Percentiles rank a stretch among this genome's conserved stretches.
phyloP scores from a whole-genome alignment of 2,888 invertebrate species.

The Pachymerium ferrugineum region DNA sequence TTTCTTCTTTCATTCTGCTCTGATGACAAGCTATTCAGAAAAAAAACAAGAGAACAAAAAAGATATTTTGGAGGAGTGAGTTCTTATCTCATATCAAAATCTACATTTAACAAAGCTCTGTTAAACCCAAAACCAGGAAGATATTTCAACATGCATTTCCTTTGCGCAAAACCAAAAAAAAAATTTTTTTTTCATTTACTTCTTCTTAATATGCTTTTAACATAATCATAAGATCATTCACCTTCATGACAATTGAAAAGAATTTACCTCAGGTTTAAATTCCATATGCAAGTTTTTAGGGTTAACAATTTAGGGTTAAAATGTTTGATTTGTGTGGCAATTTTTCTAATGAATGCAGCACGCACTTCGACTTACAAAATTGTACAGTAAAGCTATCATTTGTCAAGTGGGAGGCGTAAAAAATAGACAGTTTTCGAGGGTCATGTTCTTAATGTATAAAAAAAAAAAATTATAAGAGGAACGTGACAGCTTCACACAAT shows the following conservation, averaged over 20 bases:
- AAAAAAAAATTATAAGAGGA: not conserved
- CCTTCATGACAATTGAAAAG: not conserved
- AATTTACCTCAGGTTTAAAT: too few species aligned
- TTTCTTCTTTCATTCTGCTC: not conserved
- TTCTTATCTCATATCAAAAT: not conserved
- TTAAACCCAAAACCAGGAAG: not conserved
- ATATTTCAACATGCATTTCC: not conserved
- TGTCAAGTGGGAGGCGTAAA: too few species aligned
- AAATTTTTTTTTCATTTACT: not conserved
- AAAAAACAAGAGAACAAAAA: not conserved
- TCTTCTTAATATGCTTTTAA: not conserved
- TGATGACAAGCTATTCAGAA: not conserved
- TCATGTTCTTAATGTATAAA: not conserved
- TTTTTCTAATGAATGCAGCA: too few species aligned
- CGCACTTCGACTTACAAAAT: slow-evolving; percentile 12
- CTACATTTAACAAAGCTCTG: not conserved
- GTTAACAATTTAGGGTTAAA: too few species aligned
- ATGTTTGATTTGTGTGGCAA: too few species aligned
- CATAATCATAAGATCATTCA: not conserved
- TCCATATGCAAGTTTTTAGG: too few species aligned
- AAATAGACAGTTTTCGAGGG: too few species aligned
- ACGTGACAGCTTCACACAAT: not conserved
- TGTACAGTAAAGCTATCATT: too few species aligned
- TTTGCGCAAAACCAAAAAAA: not conserved
- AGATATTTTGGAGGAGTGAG: not conserved